Evolutionary conservation across 2,797 vertebrate species (phyloP), one percentile per base, ranked within the genome.

Genomic region (Aldrovandia affinis): DNA sequence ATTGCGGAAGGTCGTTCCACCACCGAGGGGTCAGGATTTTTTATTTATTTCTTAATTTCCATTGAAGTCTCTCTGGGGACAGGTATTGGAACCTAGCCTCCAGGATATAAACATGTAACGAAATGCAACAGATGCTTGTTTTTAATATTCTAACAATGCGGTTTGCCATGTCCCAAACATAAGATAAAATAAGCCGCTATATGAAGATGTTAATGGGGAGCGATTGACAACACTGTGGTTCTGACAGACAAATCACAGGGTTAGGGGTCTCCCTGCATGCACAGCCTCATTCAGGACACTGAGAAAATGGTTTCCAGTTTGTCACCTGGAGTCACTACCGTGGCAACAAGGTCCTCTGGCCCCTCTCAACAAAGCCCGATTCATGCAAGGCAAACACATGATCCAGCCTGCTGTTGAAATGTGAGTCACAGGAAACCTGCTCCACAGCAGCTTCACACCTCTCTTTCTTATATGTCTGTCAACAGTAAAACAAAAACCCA

Each of bases 281-380:
- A 52, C 55, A 28, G 52, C 70, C 61, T 83, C 65, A 85, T 63
- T 86, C 81, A 80, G 85, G 85, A 90, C 85, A 82, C 84, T 89
- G 85, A 47, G 77, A n/a, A 78, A 81, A 84, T 82, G 85, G 88
- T 81, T 82, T 85, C 86, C 80, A 85, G 78, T 57, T 85, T 87
- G n/a, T 91, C 86, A 88, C 4, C 79, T 83, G 81, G 59, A 87
- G 89, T 85, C n/a, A n/a, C n/a, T 59, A 68, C 83, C 89, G 85
- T 88, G 85, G 91, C 91, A 90, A 90, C 88, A 93, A 90, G 89
- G 91, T 94, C 93, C 92, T 84, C 87, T 91, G 89, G 91, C n/a
- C 88, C 89, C 86, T 84, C 86, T 88, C 91, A 87, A 89, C 88
- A 94, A 92, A 92, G 90, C 88, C 80, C 77, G 89, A 88, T 89